Conservation (phyloP, 2,797 vertebrate species). For the Poecilia gillii region DNA sequence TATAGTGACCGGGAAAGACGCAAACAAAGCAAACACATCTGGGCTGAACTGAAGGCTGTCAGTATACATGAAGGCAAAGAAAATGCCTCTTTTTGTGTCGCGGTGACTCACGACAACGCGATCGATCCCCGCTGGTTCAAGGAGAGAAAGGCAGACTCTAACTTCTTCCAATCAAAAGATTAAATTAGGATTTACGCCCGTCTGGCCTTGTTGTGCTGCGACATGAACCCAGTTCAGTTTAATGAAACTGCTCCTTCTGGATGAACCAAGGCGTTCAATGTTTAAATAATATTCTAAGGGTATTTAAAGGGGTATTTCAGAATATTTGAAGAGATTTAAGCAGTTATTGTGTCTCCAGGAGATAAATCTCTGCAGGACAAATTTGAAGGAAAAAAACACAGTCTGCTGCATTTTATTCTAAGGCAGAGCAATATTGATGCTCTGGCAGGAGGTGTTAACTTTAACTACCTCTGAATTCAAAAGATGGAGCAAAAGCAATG, state of each 20-base stretch:
- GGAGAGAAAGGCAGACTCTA: constrained; percentile 55
- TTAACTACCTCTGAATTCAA: not conserved
- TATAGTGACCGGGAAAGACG: constrained; percentile 57
- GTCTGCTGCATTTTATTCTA: not conserved
- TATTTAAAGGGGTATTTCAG: not conserved
- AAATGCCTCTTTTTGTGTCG: constrained; percentile 57
- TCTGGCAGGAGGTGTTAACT: not conserved
- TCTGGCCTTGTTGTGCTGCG: constrained; percentile 53
- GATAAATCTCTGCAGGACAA: not conserved
- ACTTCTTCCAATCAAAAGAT: constrained; percentile 66
- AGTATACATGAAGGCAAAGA: constrained; percentile 39
- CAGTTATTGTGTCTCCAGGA: not conserved
- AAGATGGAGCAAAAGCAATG: not conserved
- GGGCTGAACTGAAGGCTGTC: constrained; percentile 57
- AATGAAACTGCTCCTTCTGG: constrained; percentile 45
- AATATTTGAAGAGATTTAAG: not conserved
- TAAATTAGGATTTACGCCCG: constrained; percentile 70
- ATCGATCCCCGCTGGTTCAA: constrained; percentile 46
- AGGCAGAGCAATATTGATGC: not conserved
- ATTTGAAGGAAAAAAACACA: not conserved
- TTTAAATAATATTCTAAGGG: constrained; percentile 4
- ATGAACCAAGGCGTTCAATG: constrained; percentile 22
- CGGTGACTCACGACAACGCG: constrained; percentile 63
- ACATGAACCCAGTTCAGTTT: constrained; percentile 23
- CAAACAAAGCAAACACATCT: constrained; percentile 67